Base-by-base conservation (phyloP, 2,888 invertebrate species). In the Oxytorus armatus region DNA sequence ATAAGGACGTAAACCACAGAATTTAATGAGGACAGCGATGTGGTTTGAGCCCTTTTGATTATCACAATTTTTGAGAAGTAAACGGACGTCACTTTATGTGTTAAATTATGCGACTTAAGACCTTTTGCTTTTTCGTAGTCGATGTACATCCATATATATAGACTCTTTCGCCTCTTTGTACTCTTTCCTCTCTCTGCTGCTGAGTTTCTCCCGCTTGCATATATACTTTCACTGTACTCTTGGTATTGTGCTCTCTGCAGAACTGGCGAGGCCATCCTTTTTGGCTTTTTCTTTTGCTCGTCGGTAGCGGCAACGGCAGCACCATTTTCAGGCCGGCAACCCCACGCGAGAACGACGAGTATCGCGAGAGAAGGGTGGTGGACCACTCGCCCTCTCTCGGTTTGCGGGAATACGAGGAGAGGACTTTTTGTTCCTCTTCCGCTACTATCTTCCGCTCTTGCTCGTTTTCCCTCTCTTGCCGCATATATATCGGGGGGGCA, bases 351-450 rank as follows among this genome's bases (percentile, higher is more conserved):
- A 77, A 65, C 55, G 16, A 29, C 68, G 33, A 14, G 25, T 53
- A 53, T 23, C 39, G 23, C 18, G 44, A n/a, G 44, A 18, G 59
- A 21, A 42, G 78, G 68, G 70, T 47, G 51, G 61, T 63, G 59
- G 74, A 42, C 65, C 42, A 63, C 73, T 69, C 69, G 51, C 29
- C 76, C 76, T 63, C 75, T 57, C 76, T 51, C 51, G 75, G 82
- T 77, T 83, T 77, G 77, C 82, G 53, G 74, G 77, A 82, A 84
- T 83, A 84, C 82, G 81, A 77, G 79, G 81, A 77, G 79, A 82
- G 79, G 79, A 82, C 81, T 85, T 84, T 84, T 82, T 84, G 79
- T 81, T 79, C 57, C 63, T 59, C 63, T 59, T 42, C 65, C 78
- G 73, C 14, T 29, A n/a, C 65, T 72, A 7, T 11, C 47, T 61